Base-by-base conservation (phyloP, 2,888 invertebrate species). In the Orthosia gracilis region DNA sequence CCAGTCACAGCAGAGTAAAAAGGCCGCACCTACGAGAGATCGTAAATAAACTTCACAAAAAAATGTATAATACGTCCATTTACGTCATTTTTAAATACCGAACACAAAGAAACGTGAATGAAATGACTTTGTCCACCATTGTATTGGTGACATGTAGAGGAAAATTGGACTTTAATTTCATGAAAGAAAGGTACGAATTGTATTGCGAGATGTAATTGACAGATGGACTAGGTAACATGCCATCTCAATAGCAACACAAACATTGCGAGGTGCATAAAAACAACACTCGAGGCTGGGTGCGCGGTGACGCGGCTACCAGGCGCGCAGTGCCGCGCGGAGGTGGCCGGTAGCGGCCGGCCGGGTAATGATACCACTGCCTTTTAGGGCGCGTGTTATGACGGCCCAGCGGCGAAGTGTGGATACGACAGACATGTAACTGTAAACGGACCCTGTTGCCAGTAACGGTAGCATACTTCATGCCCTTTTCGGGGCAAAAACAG, bases 331-430 rank as follows among this genome's bases (percentile, higher is more conserved):
- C 77, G 88, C 87, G 90, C 85, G 91, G 93, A 92, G 93, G 94
- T 93, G 92, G 91, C 83, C 91, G 90, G 92, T 92, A 91, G 93
- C 87, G 93, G 93, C 94, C 93, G 94, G 94, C 93, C 93, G 88
- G 85, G 93, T 96, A 96, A 95, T 96, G 95, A 94, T 94, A 95
- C 94, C 91, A 94, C 89, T 91, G 90, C 96, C 96, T 95, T 96
- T 92, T 96, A 96, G 92, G 95, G 95, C 94, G 85, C 90, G 87
- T 92, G 92, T 94, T 95, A 95, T 94, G 94, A 95, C 92, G 91
- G 89, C 88, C 89, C 90, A 86, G 86, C 83, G 91, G 82, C 83
- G 82, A 91, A 90, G 76, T 88, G 84, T 93, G 95, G 96, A 95
- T 91, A 91, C 72, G 92, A 87, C 89, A 64, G 62, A 65, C 73